A percentile compares a stretch with the other conserved stretches of the same genome.
phyloP scores from a whole-genome alignment of 2,113 vertebrate species.

The Rhizomys pruinosus region DNA sequence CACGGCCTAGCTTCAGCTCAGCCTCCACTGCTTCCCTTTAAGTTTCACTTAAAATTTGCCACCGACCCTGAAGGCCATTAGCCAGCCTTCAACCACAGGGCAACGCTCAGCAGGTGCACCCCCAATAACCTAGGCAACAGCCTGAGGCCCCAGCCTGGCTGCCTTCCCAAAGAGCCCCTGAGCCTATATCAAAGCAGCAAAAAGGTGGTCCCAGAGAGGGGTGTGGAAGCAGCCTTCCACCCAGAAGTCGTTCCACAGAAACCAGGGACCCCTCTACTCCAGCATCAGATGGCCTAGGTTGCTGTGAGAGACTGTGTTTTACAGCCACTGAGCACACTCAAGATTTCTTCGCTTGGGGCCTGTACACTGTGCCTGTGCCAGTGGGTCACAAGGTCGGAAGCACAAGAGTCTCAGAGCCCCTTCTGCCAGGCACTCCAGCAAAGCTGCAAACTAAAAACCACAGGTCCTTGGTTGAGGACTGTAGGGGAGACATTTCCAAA shows the following conservation, averaged over 20 bases:
- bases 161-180: conserved; percentile 24
- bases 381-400: conserved; percentile 35
- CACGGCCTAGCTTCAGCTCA: conserved; percentile 21
- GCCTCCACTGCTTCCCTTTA: conserved; percentile 1
- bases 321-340: not conserved
- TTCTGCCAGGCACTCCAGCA: conserved; percentile 17
- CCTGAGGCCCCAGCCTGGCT: not conserved
- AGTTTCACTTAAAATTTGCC: conserved; percentile 61
- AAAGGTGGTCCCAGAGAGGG: conserved; percentile 5
- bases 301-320: not conserved
- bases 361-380: not conserved
- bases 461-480: not conserved
- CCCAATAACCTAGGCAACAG: conserved; percentile 50
- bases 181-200: conserved; percentile 46
- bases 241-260: conserved; percentile 11
- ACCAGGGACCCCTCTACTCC: not conserved
- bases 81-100: conserved; percentile 29
- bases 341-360: conserved; percentile 21
- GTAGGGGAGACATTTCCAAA: conserved; percentile 7
- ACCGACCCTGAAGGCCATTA: conserved; percentile 49
- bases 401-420: not conserved
- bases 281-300: not conserved
- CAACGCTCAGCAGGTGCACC: conserved; percentile 44
- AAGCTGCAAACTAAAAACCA: conserved; percentile 24
- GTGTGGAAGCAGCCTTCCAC: not conserved